Evolutionary conservation across 2,888 invertebrate genomes (phyloP).

Genomic region (Chalcis sispes): DNA sequence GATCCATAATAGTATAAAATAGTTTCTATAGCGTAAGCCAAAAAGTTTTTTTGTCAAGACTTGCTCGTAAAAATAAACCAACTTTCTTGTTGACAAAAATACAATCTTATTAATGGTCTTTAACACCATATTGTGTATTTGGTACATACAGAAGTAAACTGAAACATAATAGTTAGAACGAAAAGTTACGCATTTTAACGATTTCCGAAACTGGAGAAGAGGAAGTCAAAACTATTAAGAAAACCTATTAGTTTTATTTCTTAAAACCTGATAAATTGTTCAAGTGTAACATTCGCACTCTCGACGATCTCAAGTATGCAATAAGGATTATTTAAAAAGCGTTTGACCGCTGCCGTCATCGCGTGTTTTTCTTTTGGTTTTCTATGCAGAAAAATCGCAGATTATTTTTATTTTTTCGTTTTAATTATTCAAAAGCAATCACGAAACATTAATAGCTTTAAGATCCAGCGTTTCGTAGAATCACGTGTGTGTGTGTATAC

Average conservation of each 20-base stretch:
- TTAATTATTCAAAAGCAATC: constrained; percentile 36
- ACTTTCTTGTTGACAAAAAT: constrained; percentile 13
- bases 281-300: background rate
- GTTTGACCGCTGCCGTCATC: no score
- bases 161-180: constrained; percentile 39
- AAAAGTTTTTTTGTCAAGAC: no score
- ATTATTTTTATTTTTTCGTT: no score
- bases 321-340: background rate
- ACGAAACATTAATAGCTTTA: constrained; percentile 8
- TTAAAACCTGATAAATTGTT: constrained; percentile 12
- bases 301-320: background rate
- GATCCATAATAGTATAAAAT: no score
- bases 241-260: constrained; percentile 37
- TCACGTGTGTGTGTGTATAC: background rate
- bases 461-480: constrained; percentile 27
- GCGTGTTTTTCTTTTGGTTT: background rate
- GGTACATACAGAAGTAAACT: constrained; percentile 11
- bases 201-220: constrained; percentile 36
- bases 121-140: constrained; percentile 16
- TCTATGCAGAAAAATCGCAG: no score
- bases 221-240: constrained; percentile 44
- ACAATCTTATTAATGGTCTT: constrained; percentile 43
- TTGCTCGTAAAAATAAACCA: constrained; percentile 37
- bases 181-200: constrained; percentile 2
- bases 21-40: no score